Evolutionary conservation across 2,113 vertebrate genomes (phyloP), one percentile per base, ranked within the genome.

Genomic region (Solea senegalensis): DNA sequence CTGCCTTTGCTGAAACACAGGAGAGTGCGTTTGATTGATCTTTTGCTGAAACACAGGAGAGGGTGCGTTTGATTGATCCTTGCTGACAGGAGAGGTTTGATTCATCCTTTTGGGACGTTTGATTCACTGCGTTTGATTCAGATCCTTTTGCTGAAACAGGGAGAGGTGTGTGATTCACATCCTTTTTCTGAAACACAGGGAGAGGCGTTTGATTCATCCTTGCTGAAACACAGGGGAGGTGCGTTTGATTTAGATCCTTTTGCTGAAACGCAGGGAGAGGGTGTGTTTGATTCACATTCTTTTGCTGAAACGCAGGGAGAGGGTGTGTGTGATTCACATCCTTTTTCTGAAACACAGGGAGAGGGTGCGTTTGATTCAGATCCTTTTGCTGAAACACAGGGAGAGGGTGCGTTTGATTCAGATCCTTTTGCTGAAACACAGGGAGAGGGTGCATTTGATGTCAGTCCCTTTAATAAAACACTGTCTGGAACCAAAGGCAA

Each of bases 181-280:
- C 57, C 21, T 7, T 21, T 43, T 16, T 49, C 0, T 7, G 49
- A 81, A 48, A 70, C 49, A 27, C 21, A 63, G 3, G 40, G 12
- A 9, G 55, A 34, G 45, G 69, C 56, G 57, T 67, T 44, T 87
- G 78, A 56, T 55, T 81, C 77, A 5, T 13, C 85, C 86, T 61
- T 39, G 57, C 13, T 41, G 67, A 59, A 77, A 74, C 13, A 1
- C 13, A 57, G 48, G 41, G 69, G 41, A 43, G 50, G 55, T 57
- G 63, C 4, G 4, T 69, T 78, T 81, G 71, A 81, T 27, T 73
- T 26, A 0, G 66, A 55, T 34, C 21, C 41, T 2, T 63, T 45
- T 15, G 14, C 41, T 21, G 59, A 69, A 50, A 69, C 14, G 8
- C 48, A 70, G 12, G 50, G n/a, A 55, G 34, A 8, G 15, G 46